Evolutionary conservation across 2,113 vertebrate species (phyloP).

Genomic region (Bujurquina vittata): DNA sequence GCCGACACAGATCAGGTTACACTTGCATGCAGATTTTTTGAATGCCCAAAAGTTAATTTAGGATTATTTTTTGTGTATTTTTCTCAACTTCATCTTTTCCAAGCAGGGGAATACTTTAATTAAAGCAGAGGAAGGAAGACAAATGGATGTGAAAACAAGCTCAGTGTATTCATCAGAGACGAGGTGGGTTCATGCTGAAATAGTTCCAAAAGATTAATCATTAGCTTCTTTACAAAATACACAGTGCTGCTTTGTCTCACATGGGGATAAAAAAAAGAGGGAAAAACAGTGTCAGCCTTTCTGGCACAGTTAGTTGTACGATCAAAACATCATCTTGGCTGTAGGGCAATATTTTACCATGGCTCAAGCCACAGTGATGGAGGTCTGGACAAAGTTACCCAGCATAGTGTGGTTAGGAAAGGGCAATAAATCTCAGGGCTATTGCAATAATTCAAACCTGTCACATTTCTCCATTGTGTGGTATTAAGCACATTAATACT

Average conservation of each 20-base stretch:
- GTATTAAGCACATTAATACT: neutral
- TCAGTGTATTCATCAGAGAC: slow-evolving; percentile 19
- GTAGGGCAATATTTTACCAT: neutral
- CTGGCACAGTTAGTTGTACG: neutral
- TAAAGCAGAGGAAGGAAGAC: neutral
- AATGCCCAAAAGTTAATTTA: neutral
- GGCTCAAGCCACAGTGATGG: neutral
- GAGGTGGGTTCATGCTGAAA: slow-evolving; percentile 29
- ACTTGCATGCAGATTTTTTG: neutral
- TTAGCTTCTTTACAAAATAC: slow-evolving; percentile 18
- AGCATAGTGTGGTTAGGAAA: neutral
- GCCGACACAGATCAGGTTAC: neutral
- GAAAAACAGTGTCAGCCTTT: slow-evolving; percentile 10
- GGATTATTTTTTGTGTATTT: neutral
- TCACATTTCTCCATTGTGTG: neutral
- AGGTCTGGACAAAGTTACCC: slow-evolving; percentile 12
- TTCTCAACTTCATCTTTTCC: slow-evolving; percentile 1
- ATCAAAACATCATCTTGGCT: slow-evolving; percentile 30
- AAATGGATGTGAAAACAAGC: neutral
- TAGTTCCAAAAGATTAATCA: slow-evolving; percentile 34
- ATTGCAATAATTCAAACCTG: slow-evolving; percentile 11
- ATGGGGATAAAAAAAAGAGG: slow-evolving; percentile 4
- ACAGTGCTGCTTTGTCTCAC: slow-evolving; percentile 6
- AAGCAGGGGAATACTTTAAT: neutral
- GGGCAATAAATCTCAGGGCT: neutral